phyloP scores from a whole-genome alignment of 2,113 vertebrate genomes.

The Upupa epops region DNA sequence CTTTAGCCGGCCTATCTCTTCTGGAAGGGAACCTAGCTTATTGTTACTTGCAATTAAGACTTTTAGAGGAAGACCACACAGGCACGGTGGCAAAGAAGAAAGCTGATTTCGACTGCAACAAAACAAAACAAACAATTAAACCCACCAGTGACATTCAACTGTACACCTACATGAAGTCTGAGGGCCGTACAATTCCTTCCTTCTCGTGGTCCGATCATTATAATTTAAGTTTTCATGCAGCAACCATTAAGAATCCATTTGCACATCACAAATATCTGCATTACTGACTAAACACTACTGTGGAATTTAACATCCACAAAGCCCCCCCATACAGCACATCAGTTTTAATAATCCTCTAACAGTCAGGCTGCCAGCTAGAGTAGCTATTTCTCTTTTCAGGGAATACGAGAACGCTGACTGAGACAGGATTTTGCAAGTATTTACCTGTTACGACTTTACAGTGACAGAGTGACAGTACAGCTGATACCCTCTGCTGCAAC shows the following conservation, averaged over 20 bases:
- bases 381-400: not conserved
- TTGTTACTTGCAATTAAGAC: constrained; percentile 98
- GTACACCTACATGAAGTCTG: not conserved
- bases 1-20: constrained; percentile 90
- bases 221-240: not conserved
- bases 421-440: not conserved
- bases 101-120: constrained; percentile 92
- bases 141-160: not conserved
- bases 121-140: constrained; percentile 63
- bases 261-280: not conserved
- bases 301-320: not conserved
- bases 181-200: not conserved
- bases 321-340: too few relatives aligned
- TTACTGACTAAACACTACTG: not conserved
- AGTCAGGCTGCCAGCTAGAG: not conserved
- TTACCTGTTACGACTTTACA: not conserved
- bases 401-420: not conserved
- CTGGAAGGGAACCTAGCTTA: constrained; percentile 92
- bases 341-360: too few relatives aligned
- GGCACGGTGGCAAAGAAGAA: constrained; percentile 86
- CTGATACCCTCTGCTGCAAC: not conserved
- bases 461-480: not conserved
- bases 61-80: constrained; percentile 92
- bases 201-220: not conserved
- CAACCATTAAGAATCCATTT: not conserved